A percentile compares a stretch with the other conserved stretches of the same genome.
These are phyloP conservation scores for Acleris cristana DNA, from an alignment of 2,888 invertebrate genomes.

Conservation along the genomic window DNA sequence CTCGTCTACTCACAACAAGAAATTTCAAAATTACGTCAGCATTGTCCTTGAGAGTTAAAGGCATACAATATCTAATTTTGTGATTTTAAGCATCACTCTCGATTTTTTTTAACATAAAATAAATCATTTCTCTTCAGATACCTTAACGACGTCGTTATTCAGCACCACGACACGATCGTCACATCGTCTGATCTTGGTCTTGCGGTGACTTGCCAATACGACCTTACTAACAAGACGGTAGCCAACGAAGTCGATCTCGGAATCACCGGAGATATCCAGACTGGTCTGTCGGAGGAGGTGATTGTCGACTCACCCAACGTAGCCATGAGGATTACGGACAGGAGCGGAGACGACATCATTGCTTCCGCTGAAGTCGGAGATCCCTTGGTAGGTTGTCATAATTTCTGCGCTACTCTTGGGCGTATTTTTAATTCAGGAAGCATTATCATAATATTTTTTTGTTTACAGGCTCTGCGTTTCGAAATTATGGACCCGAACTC, in stretches of 20 bases:
- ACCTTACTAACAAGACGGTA: conserved; percentile 96
- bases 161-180: conserved; percentile 97
- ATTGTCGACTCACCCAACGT: conserved; percentile 97
- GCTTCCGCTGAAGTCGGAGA: conserved; percentile 96
- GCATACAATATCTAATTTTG: neutral
- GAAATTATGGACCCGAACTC: conserved; percentile 96
- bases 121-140: conserved; percentile 73
- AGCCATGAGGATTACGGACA: conserved; percentile 95
- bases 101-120: neutral
- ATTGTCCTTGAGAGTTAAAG: neutral
- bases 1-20: too few species aligned
- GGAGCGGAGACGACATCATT: conserved; percentile 92
- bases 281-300: conserved; percentile 94
- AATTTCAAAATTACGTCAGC: too few species aligned
- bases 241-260: conserved; percentile 95
- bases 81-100: neutral
- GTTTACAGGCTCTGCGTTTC: conserved; percentile 89
- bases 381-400: conserved; percentile 84
- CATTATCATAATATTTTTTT: conserved; percentile 53
- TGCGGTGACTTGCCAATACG: conserved; percentile 97
- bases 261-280: conserved; percentile 94
- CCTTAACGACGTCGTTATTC: conserved; percentile 96
- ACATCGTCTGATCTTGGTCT: conserved; percentile 96
- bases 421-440: neutral
- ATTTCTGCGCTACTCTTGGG: neutral